phyloP scores from a whole-genome alignment of 2,113 vertebrate species.

The Sprattus sprattus region DNA sequence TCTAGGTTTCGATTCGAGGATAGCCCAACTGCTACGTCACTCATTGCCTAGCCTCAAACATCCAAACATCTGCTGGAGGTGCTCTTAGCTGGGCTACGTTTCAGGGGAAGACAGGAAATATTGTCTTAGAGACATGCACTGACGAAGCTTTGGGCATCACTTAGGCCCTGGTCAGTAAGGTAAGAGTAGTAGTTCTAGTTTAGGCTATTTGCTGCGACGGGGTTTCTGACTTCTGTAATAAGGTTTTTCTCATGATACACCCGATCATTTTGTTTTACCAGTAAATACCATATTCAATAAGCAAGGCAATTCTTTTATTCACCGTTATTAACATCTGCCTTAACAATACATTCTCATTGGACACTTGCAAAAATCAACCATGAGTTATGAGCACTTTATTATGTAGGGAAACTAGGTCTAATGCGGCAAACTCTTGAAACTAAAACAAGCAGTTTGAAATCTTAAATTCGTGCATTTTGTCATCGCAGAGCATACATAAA shows the following conservation, averaged over 20 bases:
- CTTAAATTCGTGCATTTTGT: not conserved
- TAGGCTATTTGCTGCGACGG: too few relatives aligned
- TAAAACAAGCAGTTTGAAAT: not conserved
- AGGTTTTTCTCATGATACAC: too few relatives aligned
- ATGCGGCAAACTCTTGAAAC: not conserved
- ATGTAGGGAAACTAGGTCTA: not conserved
- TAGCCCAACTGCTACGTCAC: not conserved
- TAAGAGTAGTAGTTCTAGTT: too few relatives aligned
- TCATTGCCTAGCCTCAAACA: too few relatives aligned
- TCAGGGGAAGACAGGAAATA: not conserved
- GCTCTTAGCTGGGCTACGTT: not conserved
- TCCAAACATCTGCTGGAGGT: not conserved
- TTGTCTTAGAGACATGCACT: too few relatives aligned
- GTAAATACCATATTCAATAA: too few relatives aligned
- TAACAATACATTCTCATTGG: not conserved
- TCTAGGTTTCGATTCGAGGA: not conserved
- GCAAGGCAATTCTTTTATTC: too few relatives aligned
- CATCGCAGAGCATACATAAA: not conserved
- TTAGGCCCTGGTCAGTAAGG: too few relatives aligned
- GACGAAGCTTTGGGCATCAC: not conserved
- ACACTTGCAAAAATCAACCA: not conserved
- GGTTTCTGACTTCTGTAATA: too few relatives aligned
- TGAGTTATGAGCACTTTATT: not conserved
- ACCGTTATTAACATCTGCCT: too few relatives aligned
- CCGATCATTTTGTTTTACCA: too few relatives aligned